Conservation (phyloP, 2,888 invertebrate genomes). For the Brachyptera risi region DNA sequence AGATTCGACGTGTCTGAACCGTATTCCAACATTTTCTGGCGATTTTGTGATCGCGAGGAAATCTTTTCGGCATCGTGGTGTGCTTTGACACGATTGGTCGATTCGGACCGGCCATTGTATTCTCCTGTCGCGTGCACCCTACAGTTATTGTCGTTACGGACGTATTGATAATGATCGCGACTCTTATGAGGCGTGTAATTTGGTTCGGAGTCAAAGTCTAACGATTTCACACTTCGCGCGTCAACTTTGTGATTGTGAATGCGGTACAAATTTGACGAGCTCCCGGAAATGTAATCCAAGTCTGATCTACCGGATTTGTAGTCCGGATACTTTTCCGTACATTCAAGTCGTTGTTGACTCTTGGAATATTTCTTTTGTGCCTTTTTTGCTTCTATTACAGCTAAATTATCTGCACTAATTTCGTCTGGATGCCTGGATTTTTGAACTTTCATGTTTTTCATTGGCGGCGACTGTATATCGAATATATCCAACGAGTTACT, state of each 20-base stretch:
- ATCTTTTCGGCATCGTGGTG: neutral
- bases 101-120: neutral
- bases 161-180: slow-evolving; percentile 25
- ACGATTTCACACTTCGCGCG: slow-evolving; percentile 63
- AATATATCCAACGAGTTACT: slow-evolving; percentile 29
- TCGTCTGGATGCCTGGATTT: neutral
- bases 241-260: slow-evolving; percentile 41
- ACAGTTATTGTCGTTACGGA: slow-evolving; percentile 5
- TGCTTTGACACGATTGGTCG: neutral
- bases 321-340: slow-evolving; percentile 1
- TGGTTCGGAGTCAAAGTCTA: slow-evolving; percentile 75
- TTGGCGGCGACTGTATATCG: slow-evolving; percentile 9
- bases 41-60: neutral
- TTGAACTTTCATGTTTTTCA: neutral
- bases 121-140: neutral
- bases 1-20: slow-evolving; percentile 3
- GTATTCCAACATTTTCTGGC: neutral
- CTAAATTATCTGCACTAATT: neutral
- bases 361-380: slow-evolving; percentile 15
- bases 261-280: slow-evolving; percentile 6
- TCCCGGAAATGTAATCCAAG: slow-evolving; percentile 13
- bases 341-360: slow-evolving; percentile 8
- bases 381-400: neutral
- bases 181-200: slow-evolving; percentile 42
- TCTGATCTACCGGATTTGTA: slow-evolving; percentile 16